These are phyloP conservation scores for Drosophila falleni DNA, from an alignment of 2,888 invertebrate genomes.

Conservation along the genomic window DNA sequence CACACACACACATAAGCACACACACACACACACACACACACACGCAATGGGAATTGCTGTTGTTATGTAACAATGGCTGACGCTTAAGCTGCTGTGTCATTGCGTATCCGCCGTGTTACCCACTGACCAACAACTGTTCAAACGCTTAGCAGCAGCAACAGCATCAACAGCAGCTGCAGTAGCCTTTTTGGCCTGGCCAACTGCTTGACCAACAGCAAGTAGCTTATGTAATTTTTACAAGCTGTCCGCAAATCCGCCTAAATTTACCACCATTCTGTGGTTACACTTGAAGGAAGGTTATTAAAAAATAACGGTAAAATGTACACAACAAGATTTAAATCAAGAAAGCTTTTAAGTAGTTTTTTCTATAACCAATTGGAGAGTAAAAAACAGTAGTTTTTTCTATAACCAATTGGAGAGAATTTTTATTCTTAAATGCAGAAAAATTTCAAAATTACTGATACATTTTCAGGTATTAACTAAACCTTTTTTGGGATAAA, in stretches of 20 bases:
- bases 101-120: constrained; percentile 42
- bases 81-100: constrained; percentile 48
- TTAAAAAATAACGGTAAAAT: background rate
- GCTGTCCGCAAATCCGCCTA: constrained; percentile 9
- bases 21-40: constrained; percentile 1
- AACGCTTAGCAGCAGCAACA: constrained; percentile 1
- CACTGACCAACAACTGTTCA: constrained; percentile 16
- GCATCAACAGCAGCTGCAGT: constrained; percentile 9
- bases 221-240: constrained; percentile 42
- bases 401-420: background rate
- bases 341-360: background rate
- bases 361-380: no score
- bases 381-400: no score
- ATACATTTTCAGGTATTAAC: background rate
- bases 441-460: background rate
- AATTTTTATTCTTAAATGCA: background rate
- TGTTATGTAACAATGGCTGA: constrained; percentile 44
- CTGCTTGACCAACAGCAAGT: constrained; percentile 11
- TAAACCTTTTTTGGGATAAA: background rate
- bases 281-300: constrained; percentile 8
- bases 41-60: constrained; percentile 25
- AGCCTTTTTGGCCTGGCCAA: constrained; percentile 5
- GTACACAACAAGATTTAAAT: background rate
- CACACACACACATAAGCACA: background rate
- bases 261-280: background rate